Evolutionary conservation across 1,140 invertebrate species (phyloP).

Genomic region (Nymphalis io): DNA sequence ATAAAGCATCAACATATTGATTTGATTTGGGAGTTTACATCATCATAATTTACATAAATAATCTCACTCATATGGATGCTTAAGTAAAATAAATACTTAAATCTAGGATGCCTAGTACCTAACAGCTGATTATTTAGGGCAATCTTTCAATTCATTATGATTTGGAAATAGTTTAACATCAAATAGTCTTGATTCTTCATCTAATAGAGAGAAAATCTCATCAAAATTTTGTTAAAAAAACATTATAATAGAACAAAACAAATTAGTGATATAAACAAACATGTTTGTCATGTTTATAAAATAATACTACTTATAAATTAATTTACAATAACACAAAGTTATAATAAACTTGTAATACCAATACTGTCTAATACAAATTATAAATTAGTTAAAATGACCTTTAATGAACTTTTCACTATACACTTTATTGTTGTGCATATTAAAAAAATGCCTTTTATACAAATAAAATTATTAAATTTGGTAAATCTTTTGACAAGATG

Average conservation of each 20-base stretch:
- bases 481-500: constrained; percentile 52
- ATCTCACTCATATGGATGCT: constrained; percentile 30
- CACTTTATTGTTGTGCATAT: not conserved
- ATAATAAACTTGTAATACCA: not conserved
- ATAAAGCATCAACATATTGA: not conserved
- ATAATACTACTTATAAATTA: not conserved
- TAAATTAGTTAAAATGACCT: not conserved
- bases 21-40: not conserved
- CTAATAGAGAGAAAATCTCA: not conserved
- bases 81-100: constrained; percentile 38
- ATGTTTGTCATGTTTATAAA: constrained; percentile 4
- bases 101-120: constrained; percentile 18
- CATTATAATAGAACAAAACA: not conserved
- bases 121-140: constrained; percentile 1
- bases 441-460: constrained; percentile 8
- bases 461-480: constrained; percentile 45
- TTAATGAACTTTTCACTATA: not conserved
- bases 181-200: not conserved
- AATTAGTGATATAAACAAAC: not conserved
- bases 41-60: constrained; percentile 1
- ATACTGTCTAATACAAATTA: constrained; percentile 8
- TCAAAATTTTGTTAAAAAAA: not conserved
- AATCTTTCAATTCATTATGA: not conserved
- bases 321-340: not conserved
- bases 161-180: not conserved